phyloP scores from a whole-genome alignment of 2,888 invertebrate genomes.

The Elmis aenea region DNA sequence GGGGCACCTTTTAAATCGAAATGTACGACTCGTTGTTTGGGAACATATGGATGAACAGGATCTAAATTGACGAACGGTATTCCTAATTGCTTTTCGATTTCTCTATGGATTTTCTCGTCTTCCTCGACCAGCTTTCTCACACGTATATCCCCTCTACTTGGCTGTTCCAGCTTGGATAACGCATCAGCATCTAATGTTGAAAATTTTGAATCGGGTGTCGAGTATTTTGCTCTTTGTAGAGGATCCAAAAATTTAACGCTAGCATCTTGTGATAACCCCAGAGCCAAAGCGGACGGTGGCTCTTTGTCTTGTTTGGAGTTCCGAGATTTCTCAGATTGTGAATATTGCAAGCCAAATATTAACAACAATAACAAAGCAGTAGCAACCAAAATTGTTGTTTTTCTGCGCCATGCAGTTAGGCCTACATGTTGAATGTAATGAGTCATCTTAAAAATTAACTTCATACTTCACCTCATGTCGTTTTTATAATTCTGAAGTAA shows the following conservation, averaged over 20 bases:
- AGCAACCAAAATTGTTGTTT: slow-evolving; percentile 46
- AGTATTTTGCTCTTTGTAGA: slow-evolving; percentile 9
- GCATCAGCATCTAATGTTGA: slow-evolving; percentile 9
- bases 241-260: slow-evolving; percentile 21
- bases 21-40: slow-evolving; percentile 60
- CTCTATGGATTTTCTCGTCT: slow-evolving; percentile 27
- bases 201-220: slow-evolving; percentile 2
- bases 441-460: too few relatives aligned
- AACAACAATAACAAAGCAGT: slow-evolving; percentile 42
- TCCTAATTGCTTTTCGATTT: slow-evolving; percentile 43
- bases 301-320: slow-evolving; percentile 20
- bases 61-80: slow-evolving; percentile 45
- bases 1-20: slow-evolving; percentile 76
- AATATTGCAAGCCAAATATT: slow-evolving; percentile 48
- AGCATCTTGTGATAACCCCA: slow-evolving; percentile 25
- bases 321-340: slow-evolving; percentile 22
- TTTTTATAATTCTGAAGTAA: too few relatives aligned
- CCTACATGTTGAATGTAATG: slow-evolving; percentile 44
- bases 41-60: slow-evolving; percentile 46
- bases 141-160: slow-evolving; percentile 40
- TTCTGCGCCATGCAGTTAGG: slow-evolving; percentile 49
- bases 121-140: slow-evolving; percentile 16
- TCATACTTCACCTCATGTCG: too few relatives aligned
- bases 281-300: slow-evolving; percentile 21
- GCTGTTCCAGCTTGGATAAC: slow-evolving; percentile 41